Evolutionary conservation across 2,888 invertebrate genomes (phyloP), one percentile per base, ranked within the genome.

Genomic region (Xylota segnis): DNA sequence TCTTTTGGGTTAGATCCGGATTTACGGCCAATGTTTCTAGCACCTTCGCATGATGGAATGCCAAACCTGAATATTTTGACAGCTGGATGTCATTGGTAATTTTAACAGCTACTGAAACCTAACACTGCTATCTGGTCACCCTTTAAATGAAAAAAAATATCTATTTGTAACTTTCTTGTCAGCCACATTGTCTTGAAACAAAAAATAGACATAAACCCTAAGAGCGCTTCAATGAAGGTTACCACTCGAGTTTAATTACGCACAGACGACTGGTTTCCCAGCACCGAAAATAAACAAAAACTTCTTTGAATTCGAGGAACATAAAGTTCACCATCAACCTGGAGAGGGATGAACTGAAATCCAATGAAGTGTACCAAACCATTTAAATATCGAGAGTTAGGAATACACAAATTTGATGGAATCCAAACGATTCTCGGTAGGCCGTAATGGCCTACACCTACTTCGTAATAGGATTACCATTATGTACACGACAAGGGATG

Each of bases 391-490:
- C 43, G 14, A 14, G 43, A 14, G 43, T 43, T 43, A 43, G 14
- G 40, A 40, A 3, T 40, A 43, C 14, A 43, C 16, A 54, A 37
- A 59, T 59, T 37, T 18, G 9, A 16, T 16, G n/a, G 5, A 45
- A 43, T 40, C 23, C n/a, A 16, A 54, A 14, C 7, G 10, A 32
- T 40, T 34, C 18, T 63, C 43, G 54, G 23, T 18, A 32, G 4
- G 16, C 32, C 45, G 59, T 45, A 56, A 52, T 56, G 68, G 68
- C 81, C 74, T 75, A 68, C 59, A 75, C 68, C 79, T 79, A 58
- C 32, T 68, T 68, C 16, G 16, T 70, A 81, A 81, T 70, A 54
- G 61, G 68, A 75, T 81, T 63, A 74, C 75, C 68, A 54, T 81
- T 61, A 75, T 68, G 61, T 43, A 65, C 40, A 14, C 43, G 34